Conservation (phyloP, 2,888 invertebrate genomes). For the Homarus gammarus region DNA sequence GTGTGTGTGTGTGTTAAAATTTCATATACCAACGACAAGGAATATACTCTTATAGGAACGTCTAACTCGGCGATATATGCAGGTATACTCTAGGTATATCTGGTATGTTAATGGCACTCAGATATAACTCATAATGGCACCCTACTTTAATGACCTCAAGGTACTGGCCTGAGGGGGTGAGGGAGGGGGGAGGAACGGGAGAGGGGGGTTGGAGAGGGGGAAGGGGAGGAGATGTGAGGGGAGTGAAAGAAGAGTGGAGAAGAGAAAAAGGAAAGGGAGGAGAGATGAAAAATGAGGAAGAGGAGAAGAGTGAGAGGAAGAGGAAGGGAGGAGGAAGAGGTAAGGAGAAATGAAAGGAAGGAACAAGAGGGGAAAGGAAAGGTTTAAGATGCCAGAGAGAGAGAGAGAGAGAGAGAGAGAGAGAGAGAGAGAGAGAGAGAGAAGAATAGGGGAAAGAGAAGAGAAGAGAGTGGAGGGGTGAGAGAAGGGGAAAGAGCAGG, state of each 20-base stretch:
- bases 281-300: background rate
- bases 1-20: too few species aligned
- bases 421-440: background rate
- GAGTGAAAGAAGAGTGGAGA: background rate
- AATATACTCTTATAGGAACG: too few species aligned
- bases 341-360: too few species aligned
- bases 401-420: background rate
- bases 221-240: background rate
- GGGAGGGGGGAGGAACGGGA: background rate
- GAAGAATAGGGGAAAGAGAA: background rate
- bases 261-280: slow-evolving; percentile 16
- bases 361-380: too few species aligned
- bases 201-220: background rate
- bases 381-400: background rate
- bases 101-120: too few species aligned
- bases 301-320: background rate
- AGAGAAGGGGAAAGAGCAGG: background rate
- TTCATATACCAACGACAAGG: too few species aligned
- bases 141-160: too few species aligned
- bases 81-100: too few species aligned
- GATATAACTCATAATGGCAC: too few species aligned
- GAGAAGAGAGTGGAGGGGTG: background rate
- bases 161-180: too few species aligned
- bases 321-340: background rate
- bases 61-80: too few species aligned